phyloP scores from a whole-genome alignment of 1,140 invertebrate genomes.

The Ceratosolen fusciceps region DNA sequence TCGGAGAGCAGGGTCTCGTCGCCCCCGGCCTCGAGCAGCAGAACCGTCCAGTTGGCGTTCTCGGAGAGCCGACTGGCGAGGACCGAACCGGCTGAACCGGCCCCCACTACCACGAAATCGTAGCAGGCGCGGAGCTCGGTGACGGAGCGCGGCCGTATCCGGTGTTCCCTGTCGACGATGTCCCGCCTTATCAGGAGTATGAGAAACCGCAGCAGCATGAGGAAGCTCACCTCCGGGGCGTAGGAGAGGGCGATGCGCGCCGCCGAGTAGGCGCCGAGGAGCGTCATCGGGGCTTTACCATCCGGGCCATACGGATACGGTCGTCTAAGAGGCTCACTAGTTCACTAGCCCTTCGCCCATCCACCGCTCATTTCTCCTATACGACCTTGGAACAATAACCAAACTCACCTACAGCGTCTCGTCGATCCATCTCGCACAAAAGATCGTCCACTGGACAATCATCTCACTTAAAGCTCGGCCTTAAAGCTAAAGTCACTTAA shows the following conservation, averaged over 20 bases:
- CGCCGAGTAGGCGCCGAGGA: conserved; percentile 63
- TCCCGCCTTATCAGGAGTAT: conserved; percentile 77
- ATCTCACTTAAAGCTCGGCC: too few species aligned
- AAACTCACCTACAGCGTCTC: too few species aligned
- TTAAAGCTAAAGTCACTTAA: too few species aligned
- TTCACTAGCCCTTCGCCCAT: too few species aligned
- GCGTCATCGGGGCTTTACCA: conserved; percentile 24
- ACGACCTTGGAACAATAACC: too few species aligned
- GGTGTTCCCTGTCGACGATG: conserved; percentile 76
- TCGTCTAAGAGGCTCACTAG: neutral
- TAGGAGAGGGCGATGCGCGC: conserved; percentile 74
- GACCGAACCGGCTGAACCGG: conserved; percentile 86
- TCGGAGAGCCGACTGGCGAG: conserved; percentile 83
- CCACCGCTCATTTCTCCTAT: too few species aligned
- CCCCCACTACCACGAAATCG: conserved; percentile 86
- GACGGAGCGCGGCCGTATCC: conserved; percentile 70
- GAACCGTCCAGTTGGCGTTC: conserved; percentile 78
- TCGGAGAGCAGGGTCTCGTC: conserved; percentile 84
- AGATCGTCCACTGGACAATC: too few species aligned
- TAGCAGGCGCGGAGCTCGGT: conserved; percentile 74
- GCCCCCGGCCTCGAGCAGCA: conserved; percentile 86
- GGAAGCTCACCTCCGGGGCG: conserved; percentile 74
- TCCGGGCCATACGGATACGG: neutral
- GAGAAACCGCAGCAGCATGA: conserved; percentile 75
- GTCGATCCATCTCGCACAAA: too few species aligned